Conservation (phyloP, 2,797 vertebrate species). For the Acestrorhynchus altus region DNA sequence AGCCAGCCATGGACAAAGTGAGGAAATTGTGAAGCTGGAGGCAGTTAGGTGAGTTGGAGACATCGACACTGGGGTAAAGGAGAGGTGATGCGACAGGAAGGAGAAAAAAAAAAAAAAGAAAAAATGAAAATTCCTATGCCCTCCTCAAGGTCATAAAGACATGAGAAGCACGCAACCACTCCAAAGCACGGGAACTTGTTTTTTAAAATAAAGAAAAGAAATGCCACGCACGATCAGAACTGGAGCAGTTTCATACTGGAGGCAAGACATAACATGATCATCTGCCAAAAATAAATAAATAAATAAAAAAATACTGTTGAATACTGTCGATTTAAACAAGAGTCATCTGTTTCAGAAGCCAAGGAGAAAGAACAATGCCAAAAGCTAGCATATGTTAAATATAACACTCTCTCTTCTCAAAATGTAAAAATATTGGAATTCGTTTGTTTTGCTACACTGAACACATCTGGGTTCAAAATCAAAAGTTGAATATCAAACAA, state of each 20-base stretch:
- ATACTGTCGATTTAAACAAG: background rate
- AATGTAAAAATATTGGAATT: no score
- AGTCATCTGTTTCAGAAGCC: background rate
- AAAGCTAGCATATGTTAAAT: background rate
- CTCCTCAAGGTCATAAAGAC: background rate
- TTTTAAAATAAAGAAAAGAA: slow-evolving; percentile 1
- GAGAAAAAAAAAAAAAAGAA: background rate
- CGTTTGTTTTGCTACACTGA: no score
- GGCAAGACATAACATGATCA: background rate
- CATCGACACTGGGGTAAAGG: background rate
- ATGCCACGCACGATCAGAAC: background rate
- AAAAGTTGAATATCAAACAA: no score
- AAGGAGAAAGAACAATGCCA: background rate
- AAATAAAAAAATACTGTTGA: no score
- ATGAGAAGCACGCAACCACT: background rate
- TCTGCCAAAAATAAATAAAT: background rate
- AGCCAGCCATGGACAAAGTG: slow-evolving; percentile 30
- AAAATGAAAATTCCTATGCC: background rate
- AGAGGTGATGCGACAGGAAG: background rate
- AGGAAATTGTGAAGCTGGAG: slow-evolving; percentile 54
- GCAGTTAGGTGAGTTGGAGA: slow-evolving; percentile 25
- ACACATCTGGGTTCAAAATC: no score
- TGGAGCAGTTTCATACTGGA: background rate
- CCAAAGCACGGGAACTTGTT: background rate
- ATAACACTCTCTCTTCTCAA: no score